A percentile compares a stretch with the other conserved stretches of the same genome.
Conservation (phyloP, 2,797 vertebrate genomes). For the Molossus molossus region DNA sequence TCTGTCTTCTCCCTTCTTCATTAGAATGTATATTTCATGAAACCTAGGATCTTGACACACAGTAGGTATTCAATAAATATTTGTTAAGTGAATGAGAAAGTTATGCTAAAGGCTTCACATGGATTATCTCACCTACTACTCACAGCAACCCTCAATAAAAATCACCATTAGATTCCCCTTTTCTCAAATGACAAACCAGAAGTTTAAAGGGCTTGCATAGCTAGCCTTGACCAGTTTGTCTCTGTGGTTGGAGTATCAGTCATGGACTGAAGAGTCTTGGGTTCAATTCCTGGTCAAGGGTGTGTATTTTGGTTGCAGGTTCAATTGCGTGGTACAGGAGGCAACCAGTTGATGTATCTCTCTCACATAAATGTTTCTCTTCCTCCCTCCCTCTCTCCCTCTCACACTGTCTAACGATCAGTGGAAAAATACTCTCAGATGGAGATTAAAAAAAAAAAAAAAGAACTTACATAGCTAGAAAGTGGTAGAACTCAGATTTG, state of each 20-base stretch:
- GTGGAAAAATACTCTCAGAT: too few species aligned
- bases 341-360: too few species aligned
- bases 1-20: not conserved
- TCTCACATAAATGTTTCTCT: too few species aligned
- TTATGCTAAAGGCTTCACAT: not conserved
- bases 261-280: too few species aligned
- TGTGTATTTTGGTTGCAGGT: too few species aligned
- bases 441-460: too few species aligned
- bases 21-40: constrained; percentile 9
- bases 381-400: too few species aligned
- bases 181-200: constrained; percentile 42
- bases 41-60: not conserved
- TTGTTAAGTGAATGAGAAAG: constrained; percentile 56
- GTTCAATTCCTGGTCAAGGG: too few species aligned
- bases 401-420: too few species aligned
- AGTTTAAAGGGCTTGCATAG: not conserved
- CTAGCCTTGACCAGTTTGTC: not conserved
- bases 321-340: too few species aligned
- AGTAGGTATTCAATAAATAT: not conserved
- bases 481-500: not conserved
- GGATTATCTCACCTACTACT: constrained; percentile 1
- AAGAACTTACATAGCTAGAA: not conserved
- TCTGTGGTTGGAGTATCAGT: too few species aligned
- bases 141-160: not conserved
- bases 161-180: not conserved